Percentiles rank a stretch among this genome's conserved stretches.
Evolutionary conservation across 2,113 vertebrate species (phyloP).

Genomic region (Psittacara wagleri): DNA sequence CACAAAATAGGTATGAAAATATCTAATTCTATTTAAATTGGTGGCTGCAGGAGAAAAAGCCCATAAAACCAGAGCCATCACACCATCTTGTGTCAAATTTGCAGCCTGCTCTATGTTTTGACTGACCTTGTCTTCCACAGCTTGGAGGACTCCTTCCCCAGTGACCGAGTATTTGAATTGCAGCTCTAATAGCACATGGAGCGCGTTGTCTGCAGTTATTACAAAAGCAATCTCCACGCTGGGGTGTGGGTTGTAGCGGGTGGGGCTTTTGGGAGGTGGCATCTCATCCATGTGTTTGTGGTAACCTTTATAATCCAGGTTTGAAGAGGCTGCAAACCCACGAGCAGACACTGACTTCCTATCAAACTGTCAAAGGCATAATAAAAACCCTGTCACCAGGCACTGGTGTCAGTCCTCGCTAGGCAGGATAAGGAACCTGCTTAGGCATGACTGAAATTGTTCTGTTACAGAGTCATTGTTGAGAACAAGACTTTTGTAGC

Average conservation of each 20-base stretch:
- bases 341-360: constrained; percentile 73
- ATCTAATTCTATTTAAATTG: not conserved
- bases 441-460: constrained; percentile 45
- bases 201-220: constrained; percentile 77
- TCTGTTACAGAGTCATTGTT: constrained; percentile 1
- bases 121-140: constrained; percentile 81
- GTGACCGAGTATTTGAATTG: constrained; percentile 75
- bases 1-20: constrained; percentile 18
- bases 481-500: constrained; percentile 40
- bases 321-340: constrained; percentile 71
- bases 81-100: constrained; percentile 34
- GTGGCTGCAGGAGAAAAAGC: not conserved
- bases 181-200: constrained; percentile 82
- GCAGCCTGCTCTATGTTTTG: constrained; percentile 12
- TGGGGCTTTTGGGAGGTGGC: constrained; percentile 74
- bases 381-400: constrained; percentile 48
- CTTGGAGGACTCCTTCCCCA: constrained; percentile 75
- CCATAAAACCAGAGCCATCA: not conserved
- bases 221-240: constrained; percentile 80
- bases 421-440: constrained; percentile 19
- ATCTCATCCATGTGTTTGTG: constrained; percentile 77
- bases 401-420: constrained; percentile 5
- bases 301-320: constrained; percentile 71
- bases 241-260: constrained; percentile 74
- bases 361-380: constrained; percentile 74